Evolutionary conservation across 2,797 vertebrate genomes (phyloP).

Genomic region (Artibeus jamaicensis): DNA sequence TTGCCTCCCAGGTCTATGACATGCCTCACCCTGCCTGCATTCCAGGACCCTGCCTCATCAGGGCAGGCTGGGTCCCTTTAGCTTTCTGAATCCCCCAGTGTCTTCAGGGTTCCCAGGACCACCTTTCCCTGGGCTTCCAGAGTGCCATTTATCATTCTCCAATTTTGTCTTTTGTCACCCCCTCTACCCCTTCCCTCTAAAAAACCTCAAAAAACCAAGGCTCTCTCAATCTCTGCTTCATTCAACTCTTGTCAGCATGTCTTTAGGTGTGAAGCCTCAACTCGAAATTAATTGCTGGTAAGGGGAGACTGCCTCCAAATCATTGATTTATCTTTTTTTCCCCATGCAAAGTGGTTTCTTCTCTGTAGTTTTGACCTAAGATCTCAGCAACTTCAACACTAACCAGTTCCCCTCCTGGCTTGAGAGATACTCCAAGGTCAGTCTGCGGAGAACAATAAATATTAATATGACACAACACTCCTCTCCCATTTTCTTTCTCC

Average conservation of each 20-base stretch:
- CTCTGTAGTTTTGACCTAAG: slow-evolving; percentile 25
- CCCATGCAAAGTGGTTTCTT: background rate
- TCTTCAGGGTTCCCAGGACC: background rate
- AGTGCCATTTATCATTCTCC: background rate
- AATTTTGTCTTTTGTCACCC: background rate
- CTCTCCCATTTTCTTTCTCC: background rate
- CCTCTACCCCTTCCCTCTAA: background rate
- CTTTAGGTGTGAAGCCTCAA: background rate
- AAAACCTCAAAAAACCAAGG: background rate
- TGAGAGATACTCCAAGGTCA: slow-evolving; percentile 29
- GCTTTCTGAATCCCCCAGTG: background rate
- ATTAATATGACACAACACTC: background rate
- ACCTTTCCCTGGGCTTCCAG: background rate
- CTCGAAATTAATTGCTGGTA: background rate
- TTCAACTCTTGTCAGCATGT: background rate
- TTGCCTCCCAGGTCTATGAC: background rate
- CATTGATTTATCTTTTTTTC: background rate
- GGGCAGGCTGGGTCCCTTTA: background rate
- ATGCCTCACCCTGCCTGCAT: background rate
- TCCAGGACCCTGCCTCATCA: background rate
- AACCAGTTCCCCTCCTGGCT: background rate
- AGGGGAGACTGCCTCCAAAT: background rate
- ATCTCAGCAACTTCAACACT: slow-evolving; percentile 57
- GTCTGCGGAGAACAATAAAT: slow-evolving; percentile 56
- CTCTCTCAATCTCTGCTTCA: background rate